These are phyloP conservation scores for Erebia ligea DNA, from an alignment of 2,888 invertebrate genomes.

Conservation along the genomic window DNA sequence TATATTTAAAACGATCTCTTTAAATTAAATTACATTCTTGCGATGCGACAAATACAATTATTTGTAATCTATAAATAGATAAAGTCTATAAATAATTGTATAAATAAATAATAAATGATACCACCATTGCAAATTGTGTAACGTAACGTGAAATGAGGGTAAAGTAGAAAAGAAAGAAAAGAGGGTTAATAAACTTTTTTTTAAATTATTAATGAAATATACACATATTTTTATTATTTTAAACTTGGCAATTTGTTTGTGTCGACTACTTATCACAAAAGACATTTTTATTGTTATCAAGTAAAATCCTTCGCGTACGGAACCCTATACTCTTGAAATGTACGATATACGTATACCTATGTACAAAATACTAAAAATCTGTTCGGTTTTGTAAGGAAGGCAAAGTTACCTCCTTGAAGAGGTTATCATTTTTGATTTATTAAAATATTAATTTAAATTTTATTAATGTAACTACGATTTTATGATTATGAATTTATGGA, in stretches of 20 bases:
- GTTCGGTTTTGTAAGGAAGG: slow-evolving; percentile 43
- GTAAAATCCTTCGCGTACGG: slow-evolving; percentile 2
- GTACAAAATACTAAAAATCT: slow-evolving; percentile 32
- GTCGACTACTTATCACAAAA: no score
- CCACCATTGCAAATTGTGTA: slow-evolving; percentile 2
- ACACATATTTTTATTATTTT: no score
- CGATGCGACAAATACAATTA: not conserved
- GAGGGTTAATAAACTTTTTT: no score
- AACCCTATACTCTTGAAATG: not conserved
- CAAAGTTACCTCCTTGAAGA: slow-evolving; percentile 56
- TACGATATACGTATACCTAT: slow-evolving; percentile 43
- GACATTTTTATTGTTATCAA: not conserved
- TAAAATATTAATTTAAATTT: slow-evolving; percentile 37
- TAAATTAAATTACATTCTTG: not conserved
- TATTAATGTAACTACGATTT: slow-evolving; percentile 49
- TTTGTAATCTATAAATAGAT: no score
- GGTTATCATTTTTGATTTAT: slow-evolving; percentile 62
- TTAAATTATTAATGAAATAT: no score
- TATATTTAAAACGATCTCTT: no score
- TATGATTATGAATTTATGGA: slow-evolving; percentile 60
- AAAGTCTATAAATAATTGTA: slow-evolving; percentile 5
- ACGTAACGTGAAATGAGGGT: not conserved
- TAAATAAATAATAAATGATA: slow-evolving; percentile 3
- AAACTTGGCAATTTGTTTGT: no score
- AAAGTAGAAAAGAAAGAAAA: no score